These are phyloP conservation scores for Vollenhovia emeryi DNA, from an alignment of 1,140 invertebrate species.

Conservation along the genomic window DNA sequence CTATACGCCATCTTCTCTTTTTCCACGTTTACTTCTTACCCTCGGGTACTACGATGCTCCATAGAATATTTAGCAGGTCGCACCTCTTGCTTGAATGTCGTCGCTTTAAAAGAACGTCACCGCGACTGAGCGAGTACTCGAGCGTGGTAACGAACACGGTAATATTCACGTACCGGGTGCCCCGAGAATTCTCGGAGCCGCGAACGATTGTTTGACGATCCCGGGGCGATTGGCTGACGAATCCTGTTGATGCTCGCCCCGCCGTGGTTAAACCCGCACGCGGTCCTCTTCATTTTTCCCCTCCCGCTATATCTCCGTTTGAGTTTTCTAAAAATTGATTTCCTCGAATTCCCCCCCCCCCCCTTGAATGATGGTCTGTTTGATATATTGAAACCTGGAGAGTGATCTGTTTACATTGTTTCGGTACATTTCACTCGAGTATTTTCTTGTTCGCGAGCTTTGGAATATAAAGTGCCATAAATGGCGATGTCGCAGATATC, in stretches of 20 bases:
- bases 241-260: neutral
- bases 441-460: neutral
- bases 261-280: too few species aligned
- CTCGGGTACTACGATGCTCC: conserved; percentile 49
- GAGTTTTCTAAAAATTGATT: conserved; percentile 17
- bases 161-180: conserved; percentile 41
- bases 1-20: conserved; percentile 21
- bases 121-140: conserved; percentile 32
- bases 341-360: neutral
- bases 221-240: neutral
- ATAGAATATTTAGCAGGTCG: conserved; percentile 77
- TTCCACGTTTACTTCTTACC: conserved; percentile 56
- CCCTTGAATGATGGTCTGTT: neutral
- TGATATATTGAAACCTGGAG: conserved; percentile 9
- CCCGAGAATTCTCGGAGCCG: neutral
- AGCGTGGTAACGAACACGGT: conserved; percentile 43
- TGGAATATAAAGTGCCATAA: neutral
- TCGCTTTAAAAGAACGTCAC: conserved; percentile 56
- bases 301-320: neutral
- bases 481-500: neutral
- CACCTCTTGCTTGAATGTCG: conserved; percentile 53
- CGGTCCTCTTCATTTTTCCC: neutral
- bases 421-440: conserved; percentile 32
- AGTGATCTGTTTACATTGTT: conserved; percentile 27
- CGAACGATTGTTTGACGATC: neutral